phyloP scores from a whole-genome alignment of 2,797 vertebrate genomes.

The Acanthurus lineatus region DNA sequence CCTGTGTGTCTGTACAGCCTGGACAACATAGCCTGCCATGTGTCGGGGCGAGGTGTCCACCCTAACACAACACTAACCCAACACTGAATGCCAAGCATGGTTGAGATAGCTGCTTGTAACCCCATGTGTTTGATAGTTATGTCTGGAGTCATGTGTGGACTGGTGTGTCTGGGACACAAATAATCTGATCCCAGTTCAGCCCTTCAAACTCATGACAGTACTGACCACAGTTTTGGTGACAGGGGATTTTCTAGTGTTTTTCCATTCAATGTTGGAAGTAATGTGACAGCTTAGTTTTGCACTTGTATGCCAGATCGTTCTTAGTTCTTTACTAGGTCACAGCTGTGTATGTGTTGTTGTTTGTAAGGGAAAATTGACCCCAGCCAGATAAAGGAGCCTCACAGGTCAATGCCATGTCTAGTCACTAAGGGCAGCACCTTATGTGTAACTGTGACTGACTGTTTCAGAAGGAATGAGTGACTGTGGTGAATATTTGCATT shows the following conservation, averaged over 20 bases:
- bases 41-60: constrained; percentile 76
- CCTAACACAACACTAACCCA: constrained; percentile 80
- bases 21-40: constrained; percentile 64
- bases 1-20: constrained; percentile 53
- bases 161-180: constrained; percentile 58
- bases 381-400: constrained; percentile 40
- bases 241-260: constrained; percentile 40
- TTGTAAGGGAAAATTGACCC: constrained; percentile 44
- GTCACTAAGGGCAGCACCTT: constrained; percentile 54
- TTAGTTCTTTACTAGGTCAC: background rate
- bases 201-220: constrained; percentile 31
- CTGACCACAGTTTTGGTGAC: constrained; percentile 15
- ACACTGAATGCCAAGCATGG: constrained; percentile 78
- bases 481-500: constrained; percentile 37
- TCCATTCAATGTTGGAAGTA: background rate
- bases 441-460: constrained; percentile 46
- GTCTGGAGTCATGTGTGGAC: constrained; percentile 67
- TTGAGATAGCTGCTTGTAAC: constrained; percentile 78
- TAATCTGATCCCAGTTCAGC: constrained; percentile 57
- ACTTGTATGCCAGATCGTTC: background rate
- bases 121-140: constrained; percentile 77
- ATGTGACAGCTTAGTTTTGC: constrained; percentile 8
- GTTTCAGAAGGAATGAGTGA: constrained; percentile 29
- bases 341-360: constrained; percentile 35
- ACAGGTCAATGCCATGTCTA: constrained; percentile 66